Conservation (phyloP, 2,888 invertebrate genomes). For the Hypselothyrea guttata region DNA sequence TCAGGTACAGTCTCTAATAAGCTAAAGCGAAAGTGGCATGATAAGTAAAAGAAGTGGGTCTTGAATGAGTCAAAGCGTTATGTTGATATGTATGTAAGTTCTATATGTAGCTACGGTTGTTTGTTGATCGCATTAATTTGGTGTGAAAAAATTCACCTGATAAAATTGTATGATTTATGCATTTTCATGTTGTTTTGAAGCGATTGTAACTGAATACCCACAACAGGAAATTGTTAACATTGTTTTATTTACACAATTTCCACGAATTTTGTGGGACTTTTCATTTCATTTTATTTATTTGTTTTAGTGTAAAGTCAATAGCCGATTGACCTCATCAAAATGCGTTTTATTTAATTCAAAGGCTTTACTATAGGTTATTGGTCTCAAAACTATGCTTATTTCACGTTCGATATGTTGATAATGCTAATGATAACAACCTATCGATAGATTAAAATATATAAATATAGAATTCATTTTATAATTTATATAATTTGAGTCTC, state of each 20-base stretch:
- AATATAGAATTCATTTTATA: too few species aligned
- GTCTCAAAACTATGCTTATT: conserved; percentile 46
- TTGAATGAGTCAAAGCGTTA: conserved; percentile 60
- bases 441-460: conserved; percentile 3
- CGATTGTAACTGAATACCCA: conserved; percentile 54
- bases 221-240: conserved; percentile 70
- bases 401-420: too few species aligned
- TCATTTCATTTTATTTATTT: too few species aligned
- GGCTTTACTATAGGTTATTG: conserved; percentile 30
- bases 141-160: conserved; percentile 59
- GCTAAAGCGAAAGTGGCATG: not conserved
- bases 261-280: conserved; percentile 40
- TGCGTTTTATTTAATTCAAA: conserved; percentile 26
- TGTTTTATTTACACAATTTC: conserved; percentile 40
- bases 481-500: too few species aligned
- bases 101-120: too few species aligned
- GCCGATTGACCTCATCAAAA: conserved; percentile 32
- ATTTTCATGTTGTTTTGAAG: not conserved
- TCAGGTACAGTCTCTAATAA: too few species aligned
- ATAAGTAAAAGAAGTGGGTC: not conserved
- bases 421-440: too few species aligned
- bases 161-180: conserved; percentile 27
- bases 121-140: conserved; percentile 24
- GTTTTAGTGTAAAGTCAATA: conserved; percentile 48
- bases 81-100: conserved; percentile 5